Base-by-base conservation (phyloP, 2,888 invertebrate genomes). In the Apoda limacodes region DNA sequence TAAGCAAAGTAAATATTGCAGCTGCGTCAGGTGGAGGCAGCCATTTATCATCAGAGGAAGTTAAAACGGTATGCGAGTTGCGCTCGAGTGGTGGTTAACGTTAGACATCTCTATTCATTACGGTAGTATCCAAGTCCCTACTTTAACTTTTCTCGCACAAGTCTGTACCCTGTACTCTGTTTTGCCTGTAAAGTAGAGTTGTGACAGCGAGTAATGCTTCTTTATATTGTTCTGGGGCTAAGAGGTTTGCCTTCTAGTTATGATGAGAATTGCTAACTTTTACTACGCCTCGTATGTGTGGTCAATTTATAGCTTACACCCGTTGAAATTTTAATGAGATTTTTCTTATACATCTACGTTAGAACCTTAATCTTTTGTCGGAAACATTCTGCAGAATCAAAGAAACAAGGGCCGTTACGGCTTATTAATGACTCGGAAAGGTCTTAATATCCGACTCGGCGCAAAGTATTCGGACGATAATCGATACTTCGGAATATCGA, bases 151-250 rank as follows among this genome's bases (percentile, higher is more conserved):
- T 72, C 71, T 70, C 66, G 52, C 56, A 57, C 57, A 66, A 69
- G 70, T 69, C 72, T 57, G 52, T 50, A 53, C 52, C 60, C 55
- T 47, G 66, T 68, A 72, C 70, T 6, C 17, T 17, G 17, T 17
- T 76, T 75, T 75, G 64, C 72, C 72, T 76, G 71, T 75, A 74
- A 72, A 76, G 65, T 72, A 71, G 65, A 75, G 61, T 69, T 74
- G 71, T 75, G 80, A 75, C 78, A 74, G 68, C 67, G 75, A 80
- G 71, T 74, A 76, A 78, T 76, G 74, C 71, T 69, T 64, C 66
- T 68, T 69, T 75, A 75, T 78, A 76, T 76, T 80, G 76, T 76
- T 69, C 71, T 63, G 76, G 76, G 76, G 72, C 69, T 74, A 74
- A 75, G 78, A 75, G 75, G 75, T 68, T 75, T 72, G 69, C 62